Evolutionary conservation across 2,888 invertebrate species (phyloP).

Genomic region (Athripsodes cinereus): DNA sequence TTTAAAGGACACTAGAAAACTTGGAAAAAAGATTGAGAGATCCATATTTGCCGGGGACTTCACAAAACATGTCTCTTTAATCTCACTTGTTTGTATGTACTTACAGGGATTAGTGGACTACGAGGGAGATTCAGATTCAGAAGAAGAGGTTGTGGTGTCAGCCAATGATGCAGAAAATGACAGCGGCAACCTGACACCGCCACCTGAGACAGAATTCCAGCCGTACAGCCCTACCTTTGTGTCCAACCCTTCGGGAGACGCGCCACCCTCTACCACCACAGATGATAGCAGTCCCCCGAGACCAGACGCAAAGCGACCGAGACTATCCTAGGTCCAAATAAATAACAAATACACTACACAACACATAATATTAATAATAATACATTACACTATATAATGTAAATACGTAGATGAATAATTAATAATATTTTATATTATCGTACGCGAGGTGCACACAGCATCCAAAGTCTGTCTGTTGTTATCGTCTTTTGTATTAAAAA

Average conservation of each 20-base stretch:
- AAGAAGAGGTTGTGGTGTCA: slow-evolving; percentile 58
- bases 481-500: no score
- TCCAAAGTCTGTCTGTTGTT: no score
- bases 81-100: no score
- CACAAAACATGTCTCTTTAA: no score
- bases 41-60: no score
- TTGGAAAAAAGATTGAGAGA: no score
- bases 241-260: neutral
- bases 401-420: neutral
- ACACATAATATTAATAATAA: neutral
- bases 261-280: neutral
- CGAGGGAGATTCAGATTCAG: slow-evolving; percentile 95
- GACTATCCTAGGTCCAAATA: slow-evolving; percentile 60
- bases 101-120: slow-evolving; percentile 89
- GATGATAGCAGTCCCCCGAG: slow-evolving; percentile 17
- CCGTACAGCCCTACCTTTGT: neutral
- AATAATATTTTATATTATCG: no score
- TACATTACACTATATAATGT: neutral
- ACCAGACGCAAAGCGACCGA: slow-evolving; percentile 66
- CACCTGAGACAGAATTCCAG: slow-evolving; percentile 10
- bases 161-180: slow-evolving; percentile 52
- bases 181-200: slow-evolving; percentile 20
- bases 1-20: no score
- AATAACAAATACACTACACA: neutral
- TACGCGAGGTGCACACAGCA: no score